These are phyloP conservation scores for Gila robusta DNA, from an alignment of 2,797 vertebrate genomes.

Conservation along the genomic window DNA sequence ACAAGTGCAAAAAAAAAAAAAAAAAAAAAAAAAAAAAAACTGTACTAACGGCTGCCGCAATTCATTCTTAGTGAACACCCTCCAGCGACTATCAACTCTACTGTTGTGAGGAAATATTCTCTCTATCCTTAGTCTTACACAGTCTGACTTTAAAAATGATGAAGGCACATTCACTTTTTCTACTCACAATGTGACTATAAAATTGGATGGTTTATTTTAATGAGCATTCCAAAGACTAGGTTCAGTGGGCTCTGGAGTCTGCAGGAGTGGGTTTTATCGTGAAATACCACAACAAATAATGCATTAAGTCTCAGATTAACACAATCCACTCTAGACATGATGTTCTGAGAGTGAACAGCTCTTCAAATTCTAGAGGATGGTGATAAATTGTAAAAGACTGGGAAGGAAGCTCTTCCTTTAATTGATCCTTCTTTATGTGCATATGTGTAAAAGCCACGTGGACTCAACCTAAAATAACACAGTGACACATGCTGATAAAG, in stretches of 20 bases:
- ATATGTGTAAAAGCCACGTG: background rate
- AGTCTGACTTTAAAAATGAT: slow-evolving; percentile 17
- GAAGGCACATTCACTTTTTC: background rate
- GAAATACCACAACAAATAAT: slow-evolving; percentile 30
- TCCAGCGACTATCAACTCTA: background rate
- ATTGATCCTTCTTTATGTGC: background rate
- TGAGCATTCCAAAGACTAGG: slow-evolving; percentile 63
- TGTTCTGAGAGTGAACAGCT: slow-evolving; percentile 2
- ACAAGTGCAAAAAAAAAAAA: background rate
- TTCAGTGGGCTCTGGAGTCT: slow-evolving; percentile 63
- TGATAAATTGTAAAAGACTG: background rate
- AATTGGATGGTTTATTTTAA: slow-evolving; percentile 69
- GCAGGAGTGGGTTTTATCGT: background rate
- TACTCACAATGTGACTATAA: slow-evolving; percentile 54
- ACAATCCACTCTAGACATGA: slow-evolving; percentile 3
- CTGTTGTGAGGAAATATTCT: background rate
- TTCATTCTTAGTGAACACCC: background rate
- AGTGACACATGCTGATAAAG: background rate
- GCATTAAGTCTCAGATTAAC: slow-evolving; percentile 22
- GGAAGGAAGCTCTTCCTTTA: background rate
- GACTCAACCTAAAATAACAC: background rate
- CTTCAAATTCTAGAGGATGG: background rate
- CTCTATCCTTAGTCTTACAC: background rate
- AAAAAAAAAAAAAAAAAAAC: background rate
- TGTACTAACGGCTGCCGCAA: background rate